Evolutionary conservation across 2,888 invertebrate genomes (phyloP).

Genomic region (Bugula neritina): DNA sequence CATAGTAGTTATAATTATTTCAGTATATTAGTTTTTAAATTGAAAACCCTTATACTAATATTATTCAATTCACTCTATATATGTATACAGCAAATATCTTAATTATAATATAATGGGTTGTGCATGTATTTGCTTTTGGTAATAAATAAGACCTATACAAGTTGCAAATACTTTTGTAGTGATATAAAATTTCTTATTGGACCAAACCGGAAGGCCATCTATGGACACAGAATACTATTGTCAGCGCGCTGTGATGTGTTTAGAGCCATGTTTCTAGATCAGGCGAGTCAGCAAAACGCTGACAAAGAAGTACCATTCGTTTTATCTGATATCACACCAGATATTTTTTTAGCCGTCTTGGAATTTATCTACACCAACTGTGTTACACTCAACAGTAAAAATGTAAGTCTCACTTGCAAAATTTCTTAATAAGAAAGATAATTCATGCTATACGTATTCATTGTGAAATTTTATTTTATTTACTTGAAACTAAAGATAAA

Average conservation of each 20-base stretch:
- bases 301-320: constrained; percentile 44
- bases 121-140: too few relatives aligned
- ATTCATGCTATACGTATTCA: too few relatives aligned
- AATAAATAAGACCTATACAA: too few relatives aligned
- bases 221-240: constrained; percentile 45
- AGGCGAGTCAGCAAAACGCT: constrained; percentile 34
- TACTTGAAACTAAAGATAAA: too few relatives aligned
- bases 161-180: constrained; percentile 40
- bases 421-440: too few relatives aligned
- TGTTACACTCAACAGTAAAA: constrained; percentile 45
- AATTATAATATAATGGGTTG: too few relatives aligned
- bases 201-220: constrained; percentile 42
- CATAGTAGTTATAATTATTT: too few relatives aligned
- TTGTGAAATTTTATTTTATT: too few relatives aligned
- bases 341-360: constrained; percentile 45
- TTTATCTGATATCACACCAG: constrained; percentile 44
- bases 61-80: too few relatives aligned
- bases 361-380: constrained; percentile 50
- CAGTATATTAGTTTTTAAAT: too few relatives aligned
- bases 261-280: constrained; percentile 48
- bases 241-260: constrained; percentile 48
- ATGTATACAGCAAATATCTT: too few relatives aligned
- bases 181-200: constrained; percentile 50
- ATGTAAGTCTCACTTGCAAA: constrained; percentile 42
- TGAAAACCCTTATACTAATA: too few relatives aligned